Base-by-base conservation (phyloP, 1,140 invertebrate species). In the Caerostris darwini region DNA sequence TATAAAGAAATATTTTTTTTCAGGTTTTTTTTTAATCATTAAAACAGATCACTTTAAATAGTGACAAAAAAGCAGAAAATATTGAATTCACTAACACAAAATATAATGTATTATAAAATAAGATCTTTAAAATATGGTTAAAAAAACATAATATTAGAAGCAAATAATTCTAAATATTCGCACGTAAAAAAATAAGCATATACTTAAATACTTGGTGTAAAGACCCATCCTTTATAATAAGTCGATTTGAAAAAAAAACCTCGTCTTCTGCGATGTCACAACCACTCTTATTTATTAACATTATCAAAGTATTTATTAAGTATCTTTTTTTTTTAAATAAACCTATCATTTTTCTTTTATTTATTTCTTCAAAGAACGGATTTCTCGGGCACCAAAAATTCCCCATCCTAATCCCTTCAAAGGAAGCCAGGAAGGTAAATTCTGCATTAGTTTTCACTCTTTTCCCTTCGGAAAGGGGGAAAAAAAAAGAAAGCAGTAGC, bases 381-480 rank as follows among this genome's bases (percentile, higher is more conserved):
- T 59, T 87, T 87, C 58, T 77, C 53, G 12, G 61, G 12, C 17
- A 19, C 53, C 12, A 57, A 89, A 89, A 89, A 56, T 71, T 50
- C 4, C 7, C n/a, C n/a, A 81, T 59, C 56, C 67, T 90, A 90
- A 90, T 90, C 89, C 71, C 69, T 81, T 90, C 89, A 90, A 90
- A 90, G 71, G 89, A 77, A 90, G 71, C 6, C 69, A 58, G 34
- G n/a, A 90, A 81, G 89, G 54, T 81, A 90, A 90, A 90, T 81
- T 90, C 89, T 53, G 34, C 56, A 83, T 87, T 61, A 64, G 59
- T 57, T 69, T 57, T 56, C 69, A 90, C 89, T 57, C 87, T 71
- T 7, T 56, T 56, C 71, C 54, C 12, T 77, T 77, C 34, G 34
- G 34, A 34, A 34, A 34, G 34, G 34, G 34, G 34, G n/a, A n/a